Evolutionary conservation across 2,113 vertebrate species (phyloP), one percentile per base, ranked within the genome.

Genomic region (Gavialis gangeticus): DNA sequence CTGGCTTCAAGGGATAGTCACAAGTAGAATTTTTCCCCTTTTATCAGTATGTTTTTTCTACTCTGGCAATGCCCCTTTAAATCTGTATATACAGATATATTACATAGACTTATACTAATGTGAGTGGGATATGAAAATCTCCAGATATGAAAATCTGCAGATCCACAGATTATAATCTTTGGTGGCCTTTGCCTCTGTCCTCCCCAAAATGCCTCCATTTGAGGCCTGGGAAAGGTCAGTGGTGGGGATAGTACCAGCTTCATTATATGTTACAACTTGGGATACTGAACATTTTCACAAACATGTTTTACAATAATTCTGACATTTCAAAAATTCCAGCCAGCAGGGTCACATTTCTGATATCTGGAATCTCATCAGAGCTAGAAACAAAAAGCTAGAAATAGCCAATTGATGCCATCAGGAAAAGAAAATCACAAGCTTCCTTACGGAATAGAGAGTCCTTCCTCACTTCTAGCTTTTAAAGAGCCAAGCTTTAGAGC

Each of bases 161-260:
- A 85, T 37, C 22, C 57, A 59, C 10, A 13, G 37, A 76, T 84
- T 6, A 63, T 82, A 90, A 92, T 88, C 92, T 94, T 94, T 90
- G 92, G 93, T 90, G 69, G 28, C 56, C 66, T 83, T 90, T 88
- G 54, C 27, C 34, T 69, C 30, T 2, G 27, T 13, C 71, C 91
- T 1, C 1, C 63, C 62, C 60, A 82, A 76, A 15, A 62, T 5
- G 84, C 34, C 76, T 17, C 30, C 77, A 12, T 64, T 84, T 8
- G 30, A 59, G 80, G 21, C 28, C 59, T 91, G 25, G 18, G 56
- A 83, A 56, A 85, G 90, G 34, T n/a, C 58, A 59, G 22, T 46
- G 34, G 78, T 12, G 82, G 15, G 58, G 85, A 95, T 46, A 85
- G 18, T 28, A 84, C 85, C 67, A 92, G 92, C 87, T 87, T 25